phyloP scores from a whole-genome alignment of 2,113 vertebrate genomes.

The Oenanthe melanoleuca region DNA sequence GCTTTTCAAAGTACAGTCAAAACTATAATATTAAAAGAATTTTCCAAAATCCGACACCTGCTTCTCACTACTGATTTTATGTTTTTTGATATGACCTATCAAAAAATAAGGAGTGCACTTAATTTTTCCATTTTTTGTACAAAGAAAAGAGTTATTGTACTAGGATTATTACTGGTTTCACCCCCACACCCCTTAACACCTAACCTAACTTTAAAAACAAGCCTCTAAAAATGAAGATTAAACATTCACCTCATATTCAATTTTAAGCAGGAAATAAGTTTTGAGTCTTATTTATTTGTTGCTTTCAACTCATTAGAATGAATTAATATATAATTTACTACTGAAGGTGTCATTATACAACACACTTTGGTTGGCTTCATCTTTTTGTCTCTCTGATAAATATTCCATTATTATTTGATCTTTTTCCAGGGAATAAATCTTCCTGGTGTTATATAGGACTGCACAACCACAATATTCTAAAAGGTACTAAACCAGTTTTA shows the following conservation, averaged over 20 bases:
- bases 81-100: not conserved
- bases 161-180: not conserved
- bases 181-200: fast-evolving
- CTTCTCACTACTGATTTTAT: not conserved
- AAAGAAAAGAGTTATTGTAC: not conserved
- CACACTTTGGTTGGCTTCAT: not conserved
- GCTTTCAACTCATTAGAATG: not conserved
- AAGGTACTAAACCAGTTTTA: conserved; percentile 20
- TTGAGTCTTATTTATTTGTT: not conserved
- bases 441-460: not conserved
- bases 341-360: not conserved
- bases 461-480: not conserved
- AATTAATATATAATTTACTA: not conserved
- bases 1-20: not conserved
- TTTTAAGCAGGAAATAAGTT: not conserved
- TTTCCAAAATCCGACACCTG: not conserved
- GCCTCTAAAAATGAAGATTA: not conserved
- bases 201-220: not conserved
- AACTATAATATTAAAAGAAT: not conserved
- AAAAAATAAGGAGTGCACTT: not conserved
- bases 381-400: not conserved
- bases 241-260: fast-evolving
- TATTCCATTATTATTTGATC: not conserved
- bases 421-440: conserved; percentile 6
- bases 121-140: not conserved